Evolutionary conservation across 2,113 vertebrate species (phyloP), one percentile per base, ranked within the genome.

Genomic region (Lates calcarifer): DNA sequence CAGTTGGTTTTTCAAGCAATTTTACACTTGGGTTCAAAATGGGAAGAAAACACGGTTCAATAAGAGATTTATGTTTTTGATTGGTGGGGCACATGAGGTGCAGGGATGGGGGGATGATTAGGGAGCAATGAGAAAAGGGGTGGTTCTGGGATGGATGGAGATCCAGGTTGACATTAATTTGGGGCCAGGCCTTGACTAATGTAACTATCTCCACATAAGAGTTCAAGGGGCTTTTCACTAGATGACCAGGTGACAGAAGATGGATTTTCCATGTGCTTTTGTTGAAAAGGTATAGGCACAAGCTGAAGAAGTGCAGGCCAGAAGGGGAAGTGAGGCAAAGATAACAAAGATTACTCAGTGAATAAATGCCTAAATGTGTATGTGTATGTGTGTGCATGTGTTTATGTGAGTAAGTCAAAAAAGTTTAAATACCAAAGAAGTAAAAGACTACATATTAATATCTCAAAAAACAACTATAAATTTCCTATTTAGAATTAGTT

Each of bases 1-100:
- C 92, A 93, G 89, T 91, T 82, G 88, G 90, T 91, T 93, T 85
- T 94, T 94, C 93, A 87, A 83, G 89, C 90, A 89, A 92, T 94
- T 94, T 94, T 92, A 92, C 93, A 95, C 93, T 92, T 84, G 81
- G 87, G 86, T 94, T 94, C 87, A 93, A 94, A 94, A 94, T 85
- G 89, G 89, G 87, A 86, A 88, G 84, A 92, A 93, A 94, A 94
- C 87, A 85, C 28, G 45, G 83, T 89, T 93, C 91, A 89, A 90
- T 90, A 93, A 85, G 90, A 89, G 90, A 93, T 94, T 89, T 92
- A 90, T 93, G 87, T 86, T 94, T 94, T 91, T 93, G 93, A 94
- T 93, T 92, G 93, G 90, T 90, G 85, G 87, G 79, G 67, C 83
- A 90, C 31, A 55, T 68, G 75, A 85, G 63, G 83, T 84, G 77